Percentiles rank a stretch among this genome's conserved stretches.
Conservation (phyloP, 2,888 invertebrate species). For the Carterocephalus palaemon region DNA sequence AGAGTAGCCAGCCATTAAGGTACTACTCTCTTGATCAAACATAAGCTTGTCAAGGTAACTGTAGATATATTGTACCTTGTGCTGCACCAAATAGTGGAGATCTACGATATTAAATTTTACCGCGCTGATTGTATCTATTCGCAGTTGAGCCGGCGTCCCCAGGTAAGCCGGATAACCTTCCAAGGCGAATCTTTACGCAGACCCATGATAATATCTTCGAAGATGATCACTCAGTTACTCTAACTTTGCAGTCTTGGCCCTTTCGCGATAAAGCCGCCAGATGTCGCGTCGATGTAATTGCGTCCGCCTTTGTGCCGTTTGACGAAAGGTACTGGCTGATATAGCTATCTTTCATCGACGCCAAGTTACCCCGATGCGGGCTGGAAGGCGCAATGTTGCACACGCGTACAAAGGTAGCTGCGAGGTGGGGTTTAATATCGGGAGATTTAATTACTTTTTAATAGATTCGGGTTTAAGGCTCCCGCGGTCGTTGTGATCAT, state of each 20-base stretch:
- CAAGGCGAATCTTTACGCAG: slow-evolving; percentile 5
- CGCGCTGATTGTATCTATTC: too few species aligned
- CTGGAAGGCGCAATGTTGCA: slow-evolving; percentile 44
- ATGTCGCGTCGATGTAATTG: slow-evolving; percentile 72
- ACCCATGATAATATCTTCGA: slow-evolving; percentile 8
- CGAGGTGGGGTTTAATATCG: slow-evolving; percentile 30
- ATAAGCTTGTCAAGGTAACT: too few species aligned
- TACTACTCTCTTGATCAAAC: too few species aligned
- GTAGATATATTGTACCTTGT: too few species aligned
- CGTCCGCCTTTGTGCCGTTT: slow-evolving; percentile 66
- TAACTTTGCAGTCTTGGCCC: slow-evolving; percentile 60
- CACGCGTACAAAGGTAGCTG: slow-evolving; percentile 26
- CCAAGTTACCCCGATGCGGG: slow-evolving; percentile 70
- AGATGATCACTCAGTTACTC: slow-evolving; percentile 20
- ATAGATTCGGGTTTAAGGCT: too few species aligned
- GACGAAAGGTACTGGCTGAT: slow-evolving; percentile 76
- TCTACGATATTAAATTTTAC: too few species aligned
- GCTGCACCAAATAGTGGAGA: too few species aligned
- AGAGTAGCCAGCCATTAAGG: too few species aligned
- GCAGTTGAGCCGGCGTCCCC: too few species aligned
- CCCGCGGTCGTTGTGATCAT: too few species aligned
- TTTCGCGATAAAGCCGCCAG: slow-evolving; percentile 70
- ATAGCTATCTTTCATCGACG: slow-evolving; percentile 76
- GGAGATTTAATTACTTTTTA: too few species aligned
- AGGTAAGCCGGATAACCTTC: too few species aligned